Conservation (phyloP, 2,113 vertebrate genomes). For the Petrocephalus zakoni region DNA sequence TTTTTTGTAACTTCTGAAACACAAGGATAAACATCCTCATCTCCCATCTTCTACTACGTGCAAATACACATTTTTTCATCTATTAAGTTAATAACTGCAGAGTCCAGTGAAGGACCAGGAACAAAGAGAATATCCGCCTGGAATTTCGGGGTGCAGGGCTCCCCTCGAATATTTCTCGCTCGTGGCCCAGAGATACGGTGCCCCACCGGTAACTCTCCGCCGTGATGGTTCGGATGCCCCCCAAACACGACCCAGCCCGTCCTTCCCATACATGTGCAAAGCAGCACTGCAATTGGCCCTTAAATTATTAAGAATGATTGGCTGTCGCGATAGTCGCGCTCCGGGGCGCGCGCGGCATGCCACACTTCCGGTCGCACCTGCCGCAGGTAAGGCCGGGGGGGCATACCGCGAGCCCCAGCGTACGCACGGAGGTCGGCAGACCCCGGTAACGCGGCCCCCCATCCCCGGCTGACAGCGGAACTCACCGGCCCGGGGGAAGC, state of each 20-base stretch:
- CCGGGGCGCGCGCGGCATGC: not conserved
- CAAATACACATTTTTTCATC: not conserved
- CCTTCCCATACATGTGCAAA: not conserved
- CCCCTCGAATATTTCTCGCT: not conserved
- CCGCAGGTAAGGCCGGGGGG: not conserved
- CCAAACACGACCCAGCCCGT: not conserved
- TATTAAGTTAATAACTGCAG: not conserved
- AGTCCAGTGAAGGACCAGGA: not conserved
- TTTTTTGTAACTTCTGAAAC: not conserved
- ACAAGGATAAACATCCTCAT: not conserved
- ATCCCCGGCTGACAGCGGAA: not conserved
- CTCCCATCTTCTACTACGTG: not conserved
- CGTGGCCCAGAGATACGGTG: not conserved
- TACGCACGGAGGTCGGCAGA: not conserved
- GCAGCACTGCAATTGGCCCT: not conserved
- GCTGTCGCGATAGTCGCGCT: not conserved
- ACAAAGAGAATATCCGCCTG: not conserved
- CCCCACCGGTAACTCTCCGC: not conserved
- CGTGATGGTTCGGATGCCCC: not conserved
- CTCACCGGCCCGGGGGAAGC: not conserved
- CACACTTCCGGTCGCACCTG: not conserved
- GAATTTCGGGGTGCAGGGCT: not conserved
- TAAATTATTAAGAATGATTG: not conserved
- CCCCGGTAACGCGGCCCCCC: not conserved
- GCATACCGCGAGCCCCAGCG: not conserved